These are phyloP conservation scores for Microtus ochrogaster DNA, from an alignment of 2,113 vertebrate species.

Conservation along the genomic window DNA sequence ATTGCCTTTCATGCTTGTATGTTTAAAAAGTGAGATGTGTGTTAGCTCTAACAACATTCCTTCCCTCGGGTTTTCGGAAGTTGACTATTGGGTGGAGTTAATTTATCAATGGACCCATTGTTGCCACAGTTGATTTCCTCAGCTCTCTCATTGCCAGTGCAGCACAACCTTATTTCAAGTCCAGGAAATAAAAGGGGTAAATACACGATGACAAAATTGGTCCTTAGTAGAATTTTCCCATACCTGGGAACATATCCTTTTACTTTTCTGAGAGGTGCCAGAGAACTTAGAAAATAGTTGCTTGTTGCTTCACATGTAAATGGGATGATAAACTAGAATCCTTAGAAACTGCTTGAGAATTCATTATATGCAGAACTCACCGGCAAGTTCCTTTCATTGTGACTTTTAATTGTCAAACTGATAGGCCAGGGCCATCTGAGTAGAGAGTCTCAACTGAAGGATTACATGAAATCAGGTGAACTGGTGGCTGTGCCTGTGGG, in stretches of 20 bases:
- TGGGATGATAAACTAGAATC: neutral
- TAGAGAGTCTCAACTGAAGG: neutral
- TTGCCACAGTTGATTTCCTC: neutral
- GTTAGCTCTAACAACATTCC: neutral
- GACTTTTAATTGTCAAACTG: neutral
- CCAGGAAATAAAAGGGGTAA: conserved; percentile 54
- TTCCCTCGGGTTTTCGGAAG: conserved; percentile 12
- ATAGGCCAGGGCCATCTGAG: neutral
- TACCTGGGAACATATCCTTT: neutral
- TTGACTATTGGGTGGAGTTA: neutral
- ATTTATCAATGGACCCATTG: neutral
- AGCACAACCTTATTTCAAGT: neutral
- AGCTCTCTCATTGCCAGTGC: neutral
- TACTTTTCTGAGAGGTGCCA: neutral
- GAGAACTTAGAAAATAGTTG: neutral
- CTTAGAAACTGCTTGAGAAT: conserved; percentile 9
- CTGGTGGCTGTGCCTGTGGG: neutral
- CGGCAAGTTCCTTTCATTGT: neutral
- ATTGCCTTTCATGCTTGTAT: neutral
- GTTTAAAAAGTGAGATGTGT: neutral
- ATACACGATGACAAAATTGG: conserved; percentile 60
- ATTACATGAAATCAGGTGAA: neutral
- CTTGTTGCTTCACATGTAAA: neutral
- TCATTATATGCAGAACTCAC: neutral
- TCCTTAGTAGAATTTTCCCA: conserved; percentile 53